Evolutionary conservation across 2,113 vertebrate genomes (phyloP).

Genomic region (Pterocles gutturalis): DNA sequence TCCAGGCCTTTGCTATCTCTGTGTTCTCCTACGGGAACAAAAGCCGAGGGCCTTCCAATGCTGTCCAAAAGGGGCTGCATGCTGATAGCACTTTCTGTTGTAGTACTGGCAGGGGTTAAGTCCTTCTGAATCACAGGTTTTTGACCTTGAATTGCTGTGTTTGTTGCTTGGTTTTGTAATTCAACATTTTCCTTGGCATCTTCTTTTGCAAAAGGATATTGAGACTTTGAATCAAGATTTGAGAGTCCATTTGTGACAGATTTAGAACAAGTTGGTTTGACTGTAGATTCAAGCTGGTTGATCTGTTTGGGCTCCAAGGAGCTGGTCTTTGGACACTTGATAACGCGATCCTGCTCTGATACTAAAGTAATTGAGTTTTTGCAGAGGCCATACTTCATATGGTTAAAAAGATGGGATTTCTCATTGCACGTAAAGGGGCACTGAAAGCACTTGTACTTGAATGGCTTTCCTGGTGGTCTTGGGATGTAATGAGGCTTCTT

Average conservation of each 20-base stretch:
- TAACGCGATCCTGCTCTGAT: slow-evolving; percentile 84
- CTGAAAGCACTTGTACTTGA: slow-evolving; percentile 99
- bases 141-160: slow-evolving; percentile 45
- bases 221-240: slow-evolving; percentile 67
- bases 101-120: not conserved
- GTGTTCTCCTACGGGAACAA: slow-evolving; percentile 82
- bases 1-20: slow-evolving; percentile 74
- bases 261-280: slow-evolving; percentile 66
- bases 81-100: slow-evolving; percentile 11
- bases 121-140: slow-evolving; percentile 65
- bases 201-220: slow-evolving; percentile 71
- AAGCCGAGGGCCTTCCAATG: slow-evolving; percentile 82
- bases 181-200: slow-evolving; percentile 76
- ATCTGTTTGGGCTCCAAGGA: slow-evolving; percentile 71
- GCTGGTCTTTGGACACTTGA: slow-evolving; percentile 74
- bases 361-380: slow-evolving; percentile 96
- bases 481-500: slow-evolving; percentile 99
- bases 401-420: slow-evolving; percentile 98
- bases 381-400: slow-evolving; percentile 98
- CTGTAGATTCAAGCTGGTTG: slow-evolving; percentile 45
- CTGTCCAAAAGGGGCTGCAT: slow-evolving; percentile 68
- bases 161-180: slow-evolving; percentile 49
- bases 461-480: slow-evolving; percentile 94
- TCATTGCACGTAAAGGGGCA: slow-evolving; percentile 99
- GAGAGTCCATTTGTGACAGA: slow-evolving; percentile 40